Percentiles rank a stretch among this genome's conserved stretches.
Conservation (phyloP, 2,797 vertebrate species). For the Oryzias dopingdopingensis region DNA sequence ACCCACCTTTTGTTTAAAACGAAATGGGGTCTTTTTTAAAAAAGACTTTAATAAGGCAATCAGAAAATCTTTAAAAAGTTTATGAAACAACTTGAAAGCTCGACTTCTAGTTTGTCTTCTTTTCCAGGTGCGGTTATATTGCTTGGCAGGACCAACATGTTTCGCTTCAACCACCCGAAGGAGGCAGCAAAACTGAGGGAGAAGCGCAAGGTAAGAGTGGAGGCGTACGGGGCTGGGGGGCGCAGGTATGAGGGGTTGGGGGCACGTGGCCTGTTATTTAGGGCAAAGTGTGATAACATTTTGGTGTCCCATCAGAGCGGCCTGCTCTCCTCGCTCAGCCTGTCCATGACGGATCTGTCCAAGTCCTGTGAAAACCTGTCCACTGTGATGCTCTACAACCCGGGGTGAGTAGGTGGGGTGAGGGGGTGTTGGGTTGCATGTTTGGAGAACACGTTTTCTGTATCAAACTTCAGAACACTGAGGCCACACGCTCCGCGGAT, state of each 20-base stretch:
- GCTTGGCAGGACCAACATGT: conserved; percentile 96
- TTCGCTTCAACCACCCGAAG: conserved; percentile 96
- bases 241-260: too few relatives aligned
- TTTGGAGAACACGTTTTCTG: background rate
- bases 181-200: conserved; percentile 93
- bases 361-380: conserved; percentile 93
- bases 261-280: too few relatives aligned
- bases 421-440: too few relatives aligned
- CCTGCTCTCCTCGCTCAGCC: conserved; percentile 89
- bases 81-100: too few relatives aligned
- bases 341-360: conserved; percentile 94
- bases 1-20: background rate
- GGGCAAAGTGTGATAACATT: too few relatives aligned
- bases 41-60: background rate
- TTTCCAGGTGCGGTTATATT: conserved; percentile 91
- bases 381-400: conserved; percentile 94
- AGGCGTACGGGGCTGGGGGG: too few relatives aligned
- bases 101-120: too few relatives aligned
- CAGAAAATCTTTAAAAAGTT: too few relatives aligned
- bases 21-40: background rate
- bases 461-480: too few relatives aligned
- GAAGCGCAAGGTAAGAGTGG: conserved; percentile 89
- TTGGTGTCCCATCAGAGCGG: conserved; percentile 82
- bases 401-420: conserved; percentile 80
- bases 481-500: too few relatives aligned